Conservation (phyloP, 2,888 invertebrate species). For the Hoplodrina ambigua region DNA sequence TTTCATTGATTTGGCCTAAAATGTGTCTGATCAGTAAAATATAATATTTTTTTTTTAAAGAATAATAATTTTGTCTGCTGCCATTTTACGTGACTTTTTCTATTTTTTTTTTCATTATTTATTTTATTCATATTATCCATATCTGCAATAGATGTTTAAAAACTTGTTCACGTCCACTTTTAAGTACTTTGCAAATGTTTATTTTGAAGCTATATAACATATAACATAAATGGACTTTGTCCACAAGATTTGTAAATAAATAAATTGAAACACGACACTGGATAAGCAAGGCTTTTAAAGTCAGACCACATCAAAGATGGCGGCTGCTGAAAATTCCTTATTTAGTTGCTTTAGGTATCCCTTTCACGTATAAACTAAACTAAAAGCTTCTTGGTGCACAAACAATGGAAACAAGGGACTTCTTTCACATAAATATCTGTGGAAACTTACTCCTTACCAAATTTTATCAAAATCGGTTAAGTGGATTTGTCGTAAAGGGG, state of each 20-base stretch:
- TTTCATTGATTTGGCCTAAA: too few species aligned
- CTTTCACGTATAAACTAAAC: constrained; percentile 5
- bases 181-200: neutral
- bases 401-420: too few species aligned
- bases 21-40: too few species aligned
- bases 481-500: too few species aligned
- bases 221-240: neutral
- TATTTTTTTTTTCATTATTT: too few species aligned
- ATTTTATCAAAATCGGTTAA: too few species aligned
- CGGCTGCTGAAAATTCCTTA: constrained; percentile 10
- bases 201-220: neutral
- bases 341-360: constrained; percentile 10
- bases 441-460: too few species aligned
- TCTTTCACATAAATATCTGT: too few species aligned
- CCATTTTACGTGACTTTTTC: too few species aligned
- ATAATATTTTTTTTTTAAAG: too few species aligned
- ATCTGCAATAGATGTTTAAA: neutral
- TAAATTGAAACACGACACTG: constrained; percentile 13
- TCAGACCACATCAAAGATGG: constrained; percentile 12
- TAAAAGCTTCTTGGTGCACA: constrained; percentile 1
- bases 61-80: too few species aligned
- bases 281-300: constrained; percentile 17
- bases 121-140: too few species aligned
- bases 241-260: constrained; percentile 15
- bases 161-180: neutral